These are phyloP conservation scores for Serinus canaria DNA, from an alignment of 2,113 vertebrate species.

Conservation along the genomic window DNA sequence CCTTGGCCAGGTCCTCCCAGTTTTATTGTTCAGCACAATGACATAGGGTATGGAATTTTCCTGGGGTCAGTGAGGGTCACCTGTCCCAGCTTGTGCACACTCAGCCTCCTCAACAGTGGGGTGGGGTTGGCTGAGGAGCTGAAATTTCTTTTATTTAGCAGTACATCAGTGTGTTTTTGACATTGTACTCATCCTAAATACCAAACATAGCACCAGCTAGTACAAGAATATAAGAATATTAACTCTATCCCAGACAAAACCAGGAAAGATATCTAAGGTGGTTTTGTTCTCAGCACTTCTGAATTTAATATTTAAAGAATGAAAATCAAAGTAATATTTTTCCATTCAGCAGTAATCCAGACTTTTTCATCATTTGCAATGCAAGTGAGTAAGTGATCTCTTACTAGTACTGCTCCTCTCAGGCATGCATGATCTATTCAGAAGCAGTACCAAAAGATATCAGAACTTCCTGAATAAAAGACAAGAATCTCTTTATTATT, in stretches of 20 bases:
- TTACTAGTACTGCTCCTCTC: not conserved
- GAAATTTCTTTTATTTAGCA: not conserved
- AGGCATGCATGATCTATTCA: not conserved
- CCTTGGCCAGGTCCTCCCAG: not conserved
- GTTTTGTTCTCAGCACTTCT: not conserved
- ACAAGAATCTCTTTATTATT: not conserved
- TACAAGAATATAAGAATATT: not conserved
- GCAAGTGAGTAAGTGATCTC: not conserved
- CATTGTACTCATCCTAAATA: not conserved
- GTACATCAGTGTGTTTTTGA: not conserved
- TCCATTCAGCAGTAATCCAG: not conserved
- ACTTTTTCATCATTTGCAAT: not conserved
- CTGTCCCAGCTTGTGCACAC: not conserved
- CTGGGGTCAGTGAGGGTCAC: not conserved
- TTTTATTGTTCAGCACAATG: not conserved
- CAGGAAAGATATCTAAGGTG: not conserved
- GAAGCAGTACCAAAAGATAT: not conserved
- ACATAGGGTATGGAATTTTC: not conserved
- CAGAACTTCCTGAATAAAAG: not conserved
- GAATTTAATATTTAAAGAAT: not conserved
- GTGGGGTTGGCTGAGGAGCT: not conserved
- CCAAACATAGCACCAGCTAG: not conserved
- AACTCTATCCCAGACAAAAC: not conserved
- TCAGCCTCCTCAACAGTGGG: not conserved
- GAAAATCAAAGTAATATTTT: not conserved